Conservation (phyloP, 2,113 vertebrate genomes). For the Sakesphorus luctuosus region DNA sequence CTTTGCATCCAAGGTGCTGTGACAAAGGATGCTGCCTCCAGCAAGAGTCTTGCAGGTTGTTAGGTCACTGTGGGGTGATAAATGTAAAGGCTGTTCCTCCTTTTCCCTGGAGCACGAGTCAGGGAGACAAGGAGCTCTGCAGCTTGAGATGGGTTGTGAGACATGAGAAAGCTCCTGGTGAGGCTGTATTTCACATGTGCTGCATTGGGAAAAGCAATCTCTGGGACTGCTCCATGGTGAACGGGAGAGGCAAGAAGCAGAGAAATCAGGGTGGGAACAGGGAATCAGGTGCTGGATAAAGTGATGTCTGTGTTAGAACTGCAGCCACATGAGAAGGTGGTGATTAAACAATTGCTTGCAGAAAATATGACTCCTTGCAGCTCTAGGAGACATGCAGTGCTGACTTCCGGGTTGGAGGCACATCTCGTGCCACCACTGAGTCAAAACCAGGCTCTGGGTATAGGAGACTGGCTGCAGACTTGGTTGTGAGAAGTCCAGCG, state of each 20-base stretch:
- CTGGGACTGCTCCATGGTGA: fast-evolving
- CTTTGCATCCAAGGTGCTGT: not conserved
- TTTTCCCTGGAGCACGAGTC: not conserved
- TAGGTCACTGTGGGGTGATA: not conserved
- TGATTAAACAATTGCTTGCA: not conserved
- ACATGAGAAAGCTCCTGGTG: fast-evolving
- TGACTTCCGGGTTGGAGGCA: not conserved
- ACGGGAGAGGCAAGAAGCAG: not conserved
- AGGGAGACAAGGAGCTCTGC: not conserved
- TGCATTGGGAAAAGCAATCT: not conserved
- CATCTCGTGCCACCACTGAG: not conserved
- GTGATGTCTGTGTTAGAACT: not conserved
- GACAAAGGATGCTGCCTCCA: not conserved
- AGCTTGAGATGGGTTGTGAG: not conserved
- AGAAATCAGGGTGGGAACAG: not conserved
- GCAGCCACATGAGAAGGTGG: not conserved
- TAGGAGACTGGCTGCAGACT: not conserved
- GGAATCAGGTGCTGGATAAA: not conserved
- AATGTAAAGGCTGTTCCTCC: not conserved
- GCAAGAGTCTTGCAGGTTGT: not conserved
- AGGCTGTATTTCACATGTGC: not conserved
- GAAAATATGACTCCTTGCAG: not conserved
- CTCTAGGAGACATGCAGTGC: not conserved
- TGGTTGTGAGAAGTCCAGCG: fast-evolving
- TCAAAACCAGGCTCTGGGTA: not conserved